Evolutionary conservation across 2,797 vertebrate species (phyloP), one percentile per base, ranked within the genome.

Genomic region (Momotus momota): DNA sequence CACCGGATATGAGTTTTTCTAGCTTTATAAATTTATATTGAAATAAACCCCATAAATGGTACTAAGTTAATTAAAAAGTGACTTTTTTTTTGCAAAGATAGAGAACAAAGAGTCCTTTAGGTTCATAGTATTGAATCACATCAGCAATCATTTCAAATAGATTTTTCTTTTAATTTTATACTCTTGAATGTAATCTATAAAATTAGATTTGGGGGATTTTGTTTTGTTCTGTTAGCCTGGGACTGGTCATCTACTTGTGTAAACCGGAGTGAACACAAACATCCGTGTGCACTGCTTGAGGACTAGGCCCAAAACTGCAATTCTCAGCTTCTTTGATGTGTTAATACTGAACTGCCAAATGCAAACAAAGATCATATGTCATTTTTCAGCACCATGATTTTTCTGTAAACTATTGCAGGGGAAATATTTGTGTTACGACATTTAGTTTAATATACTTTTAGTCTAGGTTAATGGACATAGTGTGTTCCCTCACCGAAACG

Each of bases 61-160:
- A 62, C 20, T 58, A 96, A 91, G 69, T 97, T 97, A 96, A 96
- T 97, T 97, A 95, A 97, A 96, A 98, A 94, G 78, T 86, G 83
- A 80, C 40, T 48, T 95, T 96, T 97, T 96, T 96, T 93, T 77
- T 94, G 43, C 67, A 82, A 90, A 94, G 66, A 79, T 31, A 64
- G 26, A 94, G 80, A 84, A 77, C 7, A 75, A 90, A 60, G 61
- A 72, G 19, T 52, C 70, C 65, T 83, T 71, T 27, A 66, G 75
- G 49, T 71, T 93, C 61, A 88, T 6, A 54, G 26, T 46, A 46
- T 46, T 92, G 75, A 96, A 92, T 90, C 75, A 67, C 26, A 58
- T 46, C 12, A 69, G 40, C 22, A 87, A 71, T 67, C 38, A 74
- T 82, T 92, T 92, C 33, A 69, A 95, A 90, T 26, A 87, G 31